phyloP scores from a whole-genome alignment of 2,888 invertebrate genomes.

The Tethea ocularis region DNA sequence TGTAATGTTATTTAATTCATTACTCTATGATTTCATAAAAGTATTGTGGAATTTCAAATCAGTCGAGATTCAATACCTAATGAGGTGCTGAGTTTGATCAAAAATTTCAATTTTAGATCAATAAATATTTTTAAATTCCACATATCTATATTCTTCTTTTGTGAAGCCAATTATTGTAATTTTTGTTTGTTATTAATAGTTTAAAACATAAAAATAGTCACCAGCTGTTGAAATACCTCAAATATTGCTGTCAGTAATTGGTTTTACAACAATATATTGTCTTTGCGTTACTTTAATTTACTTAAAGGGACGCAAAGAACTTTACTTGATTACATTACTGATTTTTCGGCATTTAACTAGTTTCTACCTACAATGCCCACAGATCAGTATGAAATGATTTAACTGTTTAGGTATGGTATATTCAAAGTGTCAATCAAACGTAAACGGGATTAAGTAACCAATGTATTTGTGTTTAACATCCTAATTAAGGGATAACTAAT shows the following conservation, averaged over 20 bases:
- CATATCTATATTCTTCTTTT: background rate
- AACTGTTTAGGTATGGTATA: slow-evolving; percentile 38
- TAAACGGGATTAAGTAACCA: slow-evolving; percentile 48
- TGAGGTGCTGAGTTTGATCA: background rate
- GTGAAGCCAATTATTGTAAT: background rate
- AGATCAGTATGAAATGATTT: slow-evolving; percentile 3
- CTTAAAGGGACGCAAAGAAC: background rate
- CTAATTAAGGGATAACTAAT: slow-evolving; percentile 58
- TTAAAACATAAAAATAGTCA: background rate
- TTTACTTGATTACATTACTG: background rate
- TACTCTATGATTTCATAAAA: background rate
- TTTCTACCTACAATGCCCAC: background rate
- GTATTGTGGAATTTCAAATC: background rate
- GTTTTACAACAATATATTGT: background rate
- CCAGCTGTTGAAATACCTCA: background rate
- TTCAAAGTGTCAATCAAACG: slow-evolving; percentile 82
- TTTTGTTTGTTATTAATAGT: background rate
- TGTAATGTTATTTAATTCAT: no score
- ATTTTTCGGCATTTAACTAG: background rate
- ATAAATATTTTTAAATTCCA: background rate
- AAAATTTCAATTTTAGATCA: background rate
- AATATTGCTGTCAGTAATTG: background rate
- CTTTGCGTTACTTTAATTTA: background rate
- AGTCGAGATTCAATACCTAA: background rate
- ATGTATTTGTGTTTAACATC: slow-evolving; percentile 62